Base-by-base conservation (phyloP, 2,797 vertebrate species). In the Pterois miles region DNA sequence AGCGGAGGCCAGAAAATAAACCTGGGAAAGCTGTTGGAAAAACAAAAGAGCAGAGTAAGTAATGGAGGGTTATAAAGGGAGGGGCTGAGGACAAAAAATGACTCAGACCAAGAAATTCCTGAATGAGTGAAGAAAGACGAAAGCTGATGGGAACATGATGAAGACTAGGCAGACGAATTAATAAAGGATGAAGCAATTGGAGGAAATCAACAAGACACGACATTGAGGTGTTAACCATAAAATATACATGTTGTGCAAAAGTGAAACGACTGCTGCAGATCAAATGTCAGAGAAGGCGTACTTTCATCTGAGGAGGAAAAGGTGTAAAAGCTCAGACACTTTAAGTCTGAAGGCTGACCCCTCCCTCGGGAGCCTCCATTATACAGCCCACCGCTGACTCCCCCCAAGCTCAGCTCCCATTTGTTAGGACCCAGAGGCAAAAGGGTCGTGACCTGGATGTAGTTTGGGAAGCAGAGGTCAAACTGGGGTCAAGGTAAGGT, bases 391-490 rank as follows among this genome's bases (percentile, higher is more conserved):
- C 58, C 63, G 67, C 80, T 33, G 48, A 69, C 71, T 67, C 63
- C 71, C 25, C 25, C 62, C 0, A 6, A 77, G 59, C 70, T 53
- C 27, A 20, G 53, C 57, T 74, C 69, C 65, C 23, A 75, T 84
- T 78, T 84, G 81, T 86, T 86, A 83, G 71, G 85, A 86, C 56
- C 76, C 83, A 86, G 84, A 87, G 87, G 82, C 77, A 76, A 87
- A 82, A 10, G 83, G 82, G 93, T 88, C 76, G 52, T 46, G 90
- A 92, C 94, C 93, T 90, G 93, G 94, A 95, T 93, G 91, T 92
- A 92, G 86, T 91, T 77, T 59, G 90, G 93, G 93, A 94, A 93
- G 85, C 80, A 56, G 73, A 84, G 89, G 90, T 86, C 90, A 89
- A 76, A 66, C 64, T 50, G 6, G 56, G 82, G 92, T 90, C 91